Percentiles rank a stretch among this genome's conserved stretches.
Evolutionary conservation across 2,797 vertebrate species (phyloP).

Genomic region (Malacoraja senta): DNA sequence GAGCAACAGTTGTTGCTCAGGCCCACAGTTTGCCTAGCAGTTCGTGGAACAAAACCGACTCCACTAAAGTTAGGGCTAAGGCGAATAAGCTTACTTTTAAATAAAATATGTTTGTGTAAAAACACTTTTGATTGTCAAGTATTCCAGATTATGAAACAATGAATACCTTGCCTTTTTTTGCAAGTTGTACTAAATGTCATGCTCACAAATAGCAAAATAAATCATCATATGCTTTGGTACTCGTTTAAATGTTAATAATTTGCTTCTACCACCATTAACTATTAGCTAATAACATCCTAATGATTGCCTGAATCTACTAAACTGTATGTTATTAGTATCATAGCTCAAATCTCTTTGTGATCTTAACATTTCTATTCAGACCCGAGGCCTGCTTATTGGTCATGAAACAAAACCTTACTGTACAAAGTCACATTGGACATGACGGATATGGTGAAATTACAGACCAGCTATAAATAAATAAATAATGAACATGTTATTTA

Average conservation of each 20-base stretch:
- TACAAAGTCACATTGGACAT: not conserved
- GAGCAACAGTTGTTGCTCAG: too few species aligned
- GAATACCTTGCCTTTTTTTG: not conserved
- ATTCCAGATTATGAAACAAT: slow-evolving; percentile 23
- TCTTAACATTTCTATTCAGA: slow-evolving; percentile 19
- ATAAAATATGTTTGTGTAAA: slow-evolving; percentile 23
- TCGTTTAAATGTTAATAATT: slow-evolving; percentile 3
- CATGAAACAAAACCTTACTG: slow-evolving; percentile 47
- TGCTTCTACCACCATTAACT: not conserved
- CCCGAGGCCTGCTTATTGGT: slow-evolving; percentile 55
- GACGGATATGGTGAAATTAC: slow-evolving; percentile 49
- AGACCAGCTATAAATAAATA: slow-evolving; percentile 60
- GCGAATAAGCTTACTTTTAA: not conserved
- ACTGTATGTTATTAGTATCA: slow-evolving; percentile 7
- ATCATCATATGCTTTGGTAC: not conserved
- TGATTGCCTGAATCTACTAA: not conserved
- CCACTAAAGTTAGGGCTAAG: not conserved
- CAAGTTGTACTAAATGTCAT: not conserved
- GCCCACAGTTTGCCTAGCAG: too few species aligned
- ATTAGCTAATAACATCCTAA: slow-evolving; percentile 6
- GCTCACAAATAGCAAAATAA: not conserved
- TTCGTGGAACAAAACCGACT: too few species aligned
- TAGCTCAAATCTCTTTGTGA: not conserved
- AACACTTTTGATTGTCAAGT: not conserved
- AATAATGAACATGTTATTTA: slow-evolving; percentile 68